These are phyloP conservation scores for Nycticorax nycticorax DNA, from an alignment of 2,113 vertebrate genomes.

Conservation along the genomic window DNA sequence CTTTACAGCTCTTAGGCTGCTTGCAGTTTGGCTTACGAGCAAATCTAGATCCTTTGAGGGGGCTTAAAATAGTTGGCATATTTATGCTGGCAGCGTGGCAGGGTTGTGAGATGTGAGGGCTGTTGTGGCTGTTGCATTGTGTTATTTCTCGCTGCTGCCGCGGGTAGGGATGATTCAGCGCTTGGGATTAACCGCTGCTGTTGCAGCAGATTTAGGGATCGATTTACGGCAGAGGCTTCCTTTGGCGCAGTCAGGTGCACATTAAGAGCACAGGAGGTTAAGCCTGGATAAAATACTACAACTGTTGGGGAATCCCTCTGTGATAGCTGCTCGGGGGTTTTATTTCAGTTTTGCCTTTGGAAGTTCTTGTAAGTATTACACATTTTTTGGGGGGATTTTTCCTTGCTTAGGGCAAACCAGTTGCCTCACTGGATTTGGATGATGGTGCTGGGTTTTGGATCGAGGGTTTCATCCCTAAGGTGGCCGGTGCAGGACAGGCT, in stretches of 20 bases:
- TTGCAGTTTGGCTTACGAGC: not conserved
- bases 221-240: slow-evolving; percentile 1
- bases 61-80: slow-evolving; percentile 57
- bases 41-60: slow-evolving; percentile 17
- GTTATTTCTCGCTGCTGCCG: not conserved
- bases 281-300: slow-evolving; percentile 5
- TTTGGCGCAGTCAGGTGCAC: not conserved
- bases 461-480: not conserved
- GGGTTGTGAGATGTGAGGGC: not conserved
- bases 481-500: not conserved
- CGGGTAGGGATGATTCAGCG: not conserved
- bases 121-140: not conserved
- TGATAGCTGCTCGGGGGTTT: not conserved
- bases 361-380: not conserved
- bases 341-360: not conserved
- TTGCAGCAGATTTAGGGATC: slow-evolving; percentile 5
- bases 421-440: not conserved
- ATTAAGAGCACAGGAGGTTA: not conserved
- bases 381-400: not conserved
- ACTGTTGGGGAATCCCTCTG: not conserved
- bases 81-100: not conserved
- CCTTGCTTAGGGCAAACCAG: not conserved
- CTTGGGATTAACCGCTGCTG: not conserved
- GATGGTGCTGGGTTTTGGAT: not conserved
- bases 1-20: not conserved